These are phyloP conservation scores for Eulithis testata DNA, from an alignment of 2,888 invertebrate species.

Conservation along the genomic window DNA sequence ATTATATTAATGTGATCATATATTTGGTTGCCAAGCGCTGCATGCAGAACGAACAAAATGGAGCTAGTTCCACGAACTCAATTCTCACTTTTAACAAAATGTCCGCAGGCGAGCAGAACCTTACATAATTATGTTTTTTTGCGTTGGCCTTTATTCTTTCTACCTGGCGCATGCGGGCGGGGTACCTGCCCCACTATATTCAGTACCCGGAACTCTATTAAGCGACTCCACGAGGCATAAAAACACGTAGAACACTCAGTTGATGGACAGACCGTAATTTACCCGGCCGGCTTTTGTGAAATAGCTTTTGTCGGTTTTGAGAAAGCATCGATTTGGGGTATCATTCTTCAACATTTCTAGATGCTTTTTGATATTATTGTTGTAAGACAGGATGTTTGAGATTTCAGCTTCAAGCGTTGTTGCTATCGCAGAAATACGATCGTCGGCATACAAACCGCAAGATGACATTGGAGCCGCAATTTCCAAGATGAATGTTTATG, in stretches of 20 bases:
- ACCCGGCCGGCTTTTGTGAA: slow-evolving; percentile 56
- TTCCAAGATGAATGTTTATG: slow-evolving; percentile 45
- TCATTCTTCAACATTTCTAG: slow-evolving; percentile 35
- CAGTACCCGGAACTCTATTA: slow-evolving; percentile 80
- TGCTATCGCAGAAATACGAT: slow-evolving; percentile 39
- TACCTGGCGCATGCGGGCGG: slow-evolving; percentile 62
- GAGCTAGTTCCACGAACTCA: slow-evolving; percentile 38
- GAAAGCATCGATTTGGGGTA: slow-evolving; percentile 37
- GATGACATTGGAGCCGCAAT: slow-evolving; percentile 42
- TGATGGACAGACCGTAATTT: slow-evolving; percentile 68
- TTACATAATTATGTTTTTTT: slow-evolving; percentile 61
- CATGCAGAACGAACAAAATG: slow-evolving; percentile 41
- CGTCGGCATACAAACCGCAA: slow-evolving; percentile 39
- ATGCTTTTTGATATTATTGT: slow-evolving; percentile 29
- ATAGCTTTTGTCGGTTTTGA: slow-evolving; percentile 51
- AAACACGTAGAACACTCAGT: slow-evolving; percentile 61
- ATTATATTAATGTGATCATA: slow-evolving; percentile 48
- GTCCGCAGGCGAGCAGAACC: slow-evolving; percentile 49
- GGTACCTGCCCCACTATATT: slow-evolving; percentile 71
- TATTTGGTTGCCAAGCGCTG: slow-evolving; percentile 42
- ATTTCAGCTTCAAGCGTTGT: slow-evolving; percentile 20
- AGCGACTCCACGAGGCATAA: slow-evolving; percentile 71
- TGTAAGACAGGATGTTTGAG: slow-evolving; percentile 18
- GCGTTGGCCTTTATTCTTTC: slow-evolving; percentile 59
- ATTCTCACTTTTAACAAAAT: slow-evolving; percentile 60